These are phyloP conservation scores for Microcebus ravelobensis DNA, from an alignment of 2,113 vertebrate species.

Conservation along the genomic window DNA sequence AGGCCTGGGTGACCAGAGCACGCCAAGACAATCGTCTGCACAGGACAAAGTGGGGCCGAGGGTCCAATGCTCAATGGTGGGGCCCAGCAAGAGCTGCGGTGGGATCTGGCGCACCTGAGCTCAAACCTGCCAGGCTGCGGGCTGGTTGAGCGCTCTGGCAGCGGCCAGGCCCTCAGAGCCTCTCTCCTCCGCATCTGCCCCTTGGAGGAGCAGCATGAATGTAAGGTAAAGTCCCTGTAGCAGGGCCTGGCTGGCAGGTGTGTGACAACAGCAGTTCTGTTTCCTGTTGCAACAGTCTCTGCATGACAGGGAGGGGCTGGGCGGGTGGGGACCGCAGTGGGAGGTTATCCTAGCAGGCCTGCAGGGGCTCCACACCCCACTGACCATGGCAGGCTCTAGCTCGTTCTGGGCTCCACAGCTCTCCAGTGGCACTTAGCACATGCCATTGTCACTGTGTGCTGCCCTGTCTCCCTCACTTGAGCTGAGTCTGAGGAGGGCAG, in stretches of 20 bases:
- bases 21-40: no score
- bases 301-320: not conserved
- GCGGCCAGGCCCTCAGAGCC: not conserved
- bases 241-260: not conserved
- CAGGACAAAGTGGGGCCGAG: not conserved
- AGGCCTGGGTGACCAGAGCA: not conserved
- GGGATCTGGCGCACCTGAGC: no score
- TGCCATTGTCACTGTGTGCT: not conserved
- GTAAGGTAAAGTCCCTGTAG: not conserved
- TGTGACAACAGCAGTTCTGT: not conserved
- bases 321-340: not conserved
- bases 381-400: not conserved
- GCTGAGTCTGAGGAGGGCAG: not conserved
- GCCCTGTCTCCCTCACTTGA: not conserved
- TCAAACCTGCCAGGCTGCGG: not conserved
- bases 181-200: not conserved
- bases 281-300: not conserved
- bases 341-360: no score
- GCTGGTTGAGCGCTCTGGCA: not conserved
- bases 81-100: not conserved
- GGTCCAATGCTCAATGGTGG: accelerated
- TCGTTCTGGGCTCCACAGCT: not conserved
- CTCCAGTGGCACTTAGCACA: not conserved
- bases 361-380: no score
- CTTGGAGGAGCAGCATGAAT: not conserved